Base-by-base conservation (phyloP, 2,113 vertebrate genomes). In the Rhinopomastus cyanomelas region DNA sequence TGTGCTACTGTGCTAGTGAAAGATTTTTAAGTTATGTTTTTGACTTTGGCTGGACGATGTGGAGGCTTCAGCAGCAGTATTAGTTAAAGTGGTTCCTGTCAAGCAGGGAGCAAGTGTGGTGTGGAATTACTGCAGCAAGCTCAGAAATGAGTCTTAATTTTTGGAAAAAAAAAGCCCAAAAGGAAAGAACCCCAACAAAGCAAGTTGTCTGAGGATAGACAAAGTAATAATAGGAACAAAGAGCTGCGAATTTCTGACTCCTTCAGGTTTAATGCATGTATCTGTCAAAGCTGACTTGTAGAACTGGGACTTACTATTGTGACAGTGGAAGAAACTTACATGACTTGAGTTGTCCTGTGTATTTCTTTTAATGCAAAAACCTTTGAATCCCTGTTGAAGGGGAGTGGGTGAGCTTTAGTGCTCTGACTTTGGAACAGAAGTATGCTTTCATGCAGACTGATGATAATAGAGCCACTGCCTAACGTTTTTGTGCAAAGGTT, bases 101-200 rank as follows among this genome's bases (percentile, higher is more conserved):
- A 36, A 60, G 26, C n/a, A 29, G 29, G 23, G 6, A 16, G 2
- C 11, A 67, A 56, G 7, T 0, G 0, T 49, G 46, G 12, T 12
- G 1, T 72, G 37, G 48, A 72, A 30, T 71, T 61, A 66, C 32
- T 73, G 32, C 14, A 59, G 39, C 0, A 11, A 44, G 20, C 51
- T 93, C 39, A 44, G 46, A 85, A 91, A 64, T 60, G 0, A 52
- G 64, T 34, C 17, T 67, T 59, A 29, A 7, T 11, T 62, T 57
- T 53, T 3, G 4, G 44, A 60, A 55, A n/a, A 30, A n/a, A 16
- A 0, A 0, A n/a, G n/a, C n/a, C n/a, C n/a, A n/a, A n/a, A n/a
- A n/a, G n/a, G n/a, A n/a, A n/a, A n/a, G n/a, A n/a, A n/a, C n/a
- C n/a, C n/a, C n/a, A 82, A 30, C 5, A 25, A 46, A 71, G 22